phyloP scores from a whole-genome alignment of 2,797 vertebrate species.

The Fundulus diaphanus region DNA sequence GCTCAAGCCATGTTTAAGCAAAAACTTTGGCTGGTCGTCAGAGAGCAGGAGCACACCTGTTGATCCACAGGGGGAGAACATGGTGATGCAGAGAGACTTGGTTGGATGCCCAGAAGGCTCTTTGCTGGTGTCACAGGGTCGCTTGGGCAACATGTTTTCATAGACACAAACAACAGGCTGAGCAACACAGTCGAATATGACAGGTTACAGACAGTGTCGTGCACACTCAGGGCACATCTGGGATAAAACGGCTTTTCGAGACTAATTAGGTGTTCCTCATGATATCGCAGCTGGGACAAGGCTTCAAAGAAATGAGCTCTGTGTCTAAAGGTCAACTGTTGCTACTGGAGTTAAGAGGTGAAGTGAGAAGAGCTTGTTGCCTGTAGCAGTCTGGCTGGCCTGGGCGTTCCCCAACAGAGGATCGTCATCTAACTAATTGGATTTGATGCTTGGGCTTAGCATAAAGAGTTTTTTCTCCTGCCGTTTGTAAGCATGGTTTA shows the following conservation, averaged over 20 bases:
- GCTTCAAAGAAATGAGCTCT: slow-evolving; percentile 18
- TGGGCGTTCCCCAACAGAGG: slow-evolving; percentile 20
- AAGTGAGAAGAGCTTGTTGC: slow-evolving; percentile 20
- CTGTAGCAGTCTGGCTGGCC: slow-evolving; percentile 20
- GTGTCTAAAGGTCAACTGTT: slow-evolving; percentile 19
- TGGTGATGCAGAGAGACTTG: slow-evolving; percentile 30
- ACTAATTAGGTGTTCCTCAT: slow-evolving; percentile 67
- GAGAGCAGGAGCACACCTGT: slow-evolving; percentile 48
- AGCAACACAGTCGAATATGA: slow-evolving; percentile 6
- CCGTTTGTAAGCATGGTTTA: slow-evolving; percentile 15
- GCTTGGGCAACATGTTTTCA: slow-evolving; percentile 40
- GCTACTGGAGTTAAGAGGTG: slow-evolving; percentile 47
- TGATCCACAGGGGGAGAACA: slow-evolving; percentile 10
- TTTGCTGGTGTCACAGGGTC: slow-evolving; percentile 56
- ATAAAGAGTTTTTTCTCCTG: slow-evolving; percentile 17
- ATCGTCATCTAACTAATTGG: slow-evolving; percentile 41
- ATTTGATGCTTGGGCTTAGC: slow-evolving; percentile 31
- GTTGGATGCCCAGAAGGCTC: slow-evolving; percentile 49
- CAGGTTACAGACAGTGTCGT: slow-evolving; percentile 35
- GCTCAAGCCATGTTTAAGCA: slow-evolving; percentile 16
- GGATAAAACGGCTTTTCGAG: slow-evolving; percentile 67
- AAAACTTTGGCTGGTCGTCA: slow-evolving; percentile 41
- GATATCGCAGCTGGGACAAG: slow-evolving; percentile 53
- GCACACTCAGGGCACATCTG: slow-evolving; percentile 58
- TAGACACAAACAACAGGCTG: slow-evolving; percentile 7